Percentiles rank a stretch among this genome's conserved stretches.
Evolutionary conservation across 2,113 vertebrate genomes (phyloP).

Genomic region (Lathamus discolor): DNA sequence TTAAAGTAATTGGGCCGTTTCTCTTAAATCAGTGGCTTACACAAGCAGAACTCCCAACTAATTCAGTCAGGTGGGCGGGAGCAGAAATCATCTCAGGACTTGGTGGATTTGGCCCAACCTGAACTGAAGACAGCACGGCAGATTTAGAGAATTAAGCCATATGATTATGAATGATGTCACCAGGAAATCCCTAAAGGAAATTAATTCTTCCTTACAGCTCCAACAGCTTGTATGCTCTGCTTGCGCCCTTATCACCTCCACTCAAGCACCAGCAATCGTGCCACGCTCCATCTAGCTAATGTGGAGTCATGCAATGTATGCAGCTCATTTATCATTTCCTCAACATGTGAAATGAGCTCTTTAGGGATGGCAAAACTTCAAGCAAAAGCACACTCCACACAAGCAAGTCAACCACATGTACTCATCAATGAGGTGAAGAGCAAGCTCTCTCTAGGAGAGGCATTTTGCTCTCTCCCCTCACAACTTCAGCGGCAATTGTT

Average conservation of each 20-base stretch:
- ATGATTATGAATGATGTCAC: constrained; percentile 27
- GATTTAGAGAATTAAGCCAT: constrained; percentile 42
- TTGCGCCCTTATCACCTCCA: background rate
- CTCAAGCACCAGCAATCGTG: background rate
- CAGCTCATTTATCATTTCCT: background rate
- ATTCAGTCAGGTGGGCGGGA: background rate
- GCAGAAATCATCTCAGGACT: background rate
- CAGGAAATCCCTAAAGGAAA: constrained; percentile 51
- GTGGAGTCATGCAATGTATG: background rate
- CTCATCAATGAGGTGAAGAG: background rate
- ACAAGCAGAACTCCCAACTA: background rate
- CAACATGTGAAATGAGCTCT: rapidly evolving
- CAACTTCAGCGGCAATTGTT: constrained; percentile 52
- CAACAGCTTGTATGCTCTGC: background rate
- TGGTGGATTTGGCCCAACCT: constrained; percentile 3
- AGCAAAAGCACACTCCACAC: background rate
- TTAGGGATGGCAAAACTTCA: constrained; percentile 2
- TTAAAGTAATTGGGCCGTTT: constrained; percentile 27
- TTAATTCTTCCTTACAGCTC: constrained; percentile 15
- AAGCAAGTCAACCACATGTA: background rate
- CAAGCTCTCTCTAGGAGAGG: background rate
- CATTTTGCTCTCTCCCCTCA: constrained; percentile 1
- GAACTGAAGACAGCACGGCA: background rate
- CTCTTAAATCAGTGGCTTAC: background rate
- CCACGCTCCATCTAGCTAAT: background rate